A percentile compares a stretch with the other conserved stretches of the same genome.
Evolutionary conservation across 1,140 invertebrate genomes (phyloP).

Genomic region (Orussus abietinus): DNA sequence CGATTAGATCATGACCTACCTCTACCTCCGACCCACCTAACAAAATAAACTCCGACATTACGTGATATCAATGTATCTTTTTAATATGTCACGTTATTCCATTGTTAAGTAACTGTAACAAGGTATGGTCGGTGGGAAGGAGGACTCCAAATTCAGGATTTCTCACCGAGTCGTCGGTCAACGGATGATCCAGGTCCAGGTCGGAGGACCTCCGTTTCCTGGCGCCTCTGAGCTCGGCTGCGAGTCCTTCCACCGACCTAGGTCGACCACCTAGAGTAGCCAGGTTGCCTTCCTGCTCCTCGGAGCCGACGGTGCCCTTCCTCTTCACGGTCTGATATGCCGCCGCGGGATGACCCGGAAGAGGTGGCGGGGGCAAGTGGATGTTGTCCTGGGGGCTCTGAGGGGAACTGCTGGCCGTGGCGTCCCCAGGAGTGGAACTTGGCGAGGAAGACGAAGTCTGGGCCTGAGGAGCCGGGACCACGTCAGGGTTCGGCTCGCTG

Average conservation of each 20-base stretch:
- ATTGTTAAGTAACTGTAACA: no score
- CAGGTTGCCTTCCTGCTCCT: conserved; percentile 72
- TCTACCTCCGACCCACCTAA: no score
- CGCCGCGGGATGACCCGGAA: conserved; percentile 66
- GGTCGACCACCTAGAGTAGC: conserved; percentile 78
- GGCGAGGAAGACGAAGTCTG: conserved; percentile 64
- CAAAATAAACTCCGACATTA: no score
- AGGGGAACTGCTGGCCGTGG: conserved; percentile 60
- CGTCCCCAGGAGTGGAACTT: conserved; percentile 59
- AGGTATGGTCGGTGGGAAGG: no score
- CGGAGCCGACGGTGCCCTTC: conserved; percentile 65
- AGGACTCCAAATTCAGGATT: not conserved
- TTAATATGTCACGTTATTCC: no score
- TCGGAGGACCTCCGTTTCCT: conserved; percentile 56
- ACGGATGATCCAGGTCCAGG: conserved; percentile 16
- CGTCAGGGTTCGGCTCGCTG: conserved; percentile 72
- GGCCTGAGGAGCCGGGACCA: conserved; percentile 73
- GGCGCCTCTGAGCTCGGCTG: conserved; percentile 66
- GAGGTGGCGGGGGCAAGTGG: conserved; percentile 74
- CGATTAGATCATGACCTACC: no score
- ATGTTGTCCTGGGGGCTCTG: conserved; percentile 64
- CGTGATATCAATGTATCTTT: no score
- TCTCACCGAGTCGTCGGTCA: conserved; percentile 38
- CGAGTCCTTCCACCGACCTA: conserved; percentile 72
- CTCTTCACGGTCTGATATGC: conserved; percentile 79